A percentile compares a stretch with the other conserved stretches of the same genome.
Conservation (phyloP, 2,113 vertebrate species). For the Thalassarche chlororhynchos region DNA sequence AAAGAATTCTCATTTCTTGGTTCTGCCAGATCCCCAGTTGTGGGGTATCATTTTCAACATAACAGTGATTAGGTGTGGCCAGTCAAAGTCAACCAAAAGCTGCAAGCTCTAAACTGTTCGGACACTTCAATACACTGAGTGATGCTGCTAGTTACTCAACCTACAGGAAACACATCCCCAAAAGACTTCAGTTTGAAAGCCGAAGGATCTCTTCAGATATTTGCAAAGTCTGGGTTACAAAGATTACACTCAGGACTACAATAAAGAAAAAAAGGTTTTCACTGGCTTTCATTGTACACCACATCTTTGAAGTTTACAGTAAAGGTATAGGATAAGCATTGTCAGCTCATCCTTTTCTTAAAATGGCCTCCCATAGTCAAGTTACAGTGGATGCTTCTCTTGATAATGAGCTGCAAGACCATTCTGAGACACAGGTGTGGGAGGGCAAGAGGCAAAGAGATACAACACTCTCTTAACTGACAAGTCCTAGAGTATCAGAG, state of each 20-base stretch:
- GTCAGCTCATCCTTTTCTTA: neutral
- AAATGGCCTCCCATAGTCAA: neutral
- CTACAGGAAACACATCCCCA: neutral
- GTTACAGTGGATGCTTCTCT: neutral
- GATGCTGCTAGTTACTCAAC: neutral
- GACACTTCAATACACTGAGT: neutral
- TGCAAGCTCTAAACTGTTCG: neutral
- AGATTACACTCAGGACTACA: neutral
- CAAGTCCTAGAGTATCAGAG: neutral
- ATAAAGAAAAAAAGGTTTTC: neutral
- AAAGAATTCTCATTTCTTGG: neutral
- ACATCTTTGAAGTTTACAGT: neutral
- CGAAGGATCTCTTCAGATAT: neutral
- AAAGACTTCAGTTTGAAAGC: neutral
- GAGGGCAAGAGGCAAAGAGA: neutral
- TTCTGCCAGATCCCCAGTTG: neutral
- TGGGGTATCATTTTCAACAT: neutral
- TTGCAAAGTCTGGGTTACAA: neutral
- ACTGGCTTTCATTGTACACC: neutral
- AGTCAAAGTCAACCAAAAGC: neutral
- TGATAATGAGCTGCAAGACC: neutral
- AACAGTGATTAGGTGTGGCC: neutral
- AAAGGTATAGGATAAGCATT: neutral
- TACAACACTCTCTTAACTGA: neutral
- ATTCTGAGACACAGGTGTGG: neutral